phyloP scores from a whole-genome alignment of 2,797 vertebrate genomes.

The Acipenser oxyrinchus region DNA sequence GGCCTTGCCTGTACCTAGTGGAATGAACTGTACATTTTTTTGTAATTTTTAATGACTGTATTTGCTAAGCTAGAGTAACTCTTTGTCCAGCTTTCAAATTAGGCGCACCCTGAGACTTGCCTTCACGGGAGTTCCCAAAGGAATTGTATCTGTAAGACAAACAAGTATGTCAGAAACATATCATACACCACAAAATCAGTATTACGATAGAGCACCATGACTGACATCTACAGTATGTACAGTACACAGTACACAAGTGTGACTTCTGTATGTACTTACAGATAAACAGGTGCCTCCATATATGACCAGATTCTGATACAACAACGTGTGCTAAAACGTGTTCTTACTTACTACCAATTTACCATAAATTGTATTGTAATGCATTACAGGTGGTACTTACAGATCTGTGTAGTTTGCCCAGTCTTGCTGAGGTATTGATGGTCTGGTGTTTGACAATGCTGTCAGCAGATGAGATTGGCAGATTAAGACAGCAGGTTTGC shows the following conservation, averaged over 20 bases:
- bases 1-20: too few species aligned
- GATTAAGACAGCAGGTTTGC: slow-evolving; percentile 56
- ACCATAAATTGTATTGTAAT: too few species aligned
- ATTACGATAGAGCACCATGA: neutral
- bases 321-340: neutral
- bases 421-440: slow-evolving; percentile 77
- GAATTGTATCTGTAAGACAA: slow-evolving; percentile 70
- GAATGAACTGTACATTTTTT: too few species aligned
- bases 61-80: slow-evolving; percentile 77
- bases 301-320: neutral
- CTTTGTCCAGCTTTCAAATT: slow-evolving; percentile 72
- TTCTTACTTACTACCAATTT: too few species aligned
- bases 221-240: neutral
- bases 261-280: too few species aligned
- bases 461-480: slow-evolving; percentile 65
- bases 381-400: slow-evolving; percentile 57
- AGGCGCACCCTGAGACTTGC: slow-evolving; percentile 48
- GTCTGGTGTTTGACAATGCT: slow-evolving; percentile 67
- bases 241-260: too few species aligned
- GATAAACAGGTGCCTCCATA: too few species aligned
- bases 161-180: slow-evolving; percentile 14
- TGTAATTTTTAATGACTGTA: too few species aligned
- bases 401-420: slow-evolving; percentile 77
- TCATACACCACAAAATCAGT: slow-evolving; percentile 8
- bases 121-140: slow-evolving; percentile 66